These are phyloP conservation scores for Daboia siamensis DNA, from an alignment of 2,113 vertebrate genomes.

Conservation along the genomic window DNA sequence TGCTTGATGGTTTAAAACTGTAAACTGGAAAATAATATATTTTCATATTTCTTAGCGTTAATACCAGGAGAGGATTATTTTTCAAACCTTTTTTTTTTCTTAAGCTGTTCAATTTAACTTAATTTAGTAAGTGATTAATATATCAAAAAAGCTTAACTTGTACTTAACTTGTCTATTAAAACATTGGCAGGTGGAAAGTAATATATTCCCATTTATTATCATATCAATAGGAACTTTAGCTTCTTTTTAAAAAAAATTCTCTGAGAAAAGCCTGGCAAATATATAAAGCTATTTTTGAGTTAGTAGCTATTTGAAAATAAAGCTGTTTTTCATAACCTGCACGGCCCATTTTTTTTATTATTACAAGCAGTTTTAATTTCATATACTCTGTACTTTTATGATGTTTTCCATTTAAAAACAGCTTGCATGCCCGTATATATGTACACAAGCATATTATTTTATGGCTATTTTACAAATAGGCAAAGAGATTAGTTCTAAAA, in stretches of 20 bases:
- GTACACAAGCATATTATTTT: background rate
- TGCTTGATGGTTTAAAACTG: background rate
- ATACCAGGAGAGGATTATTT: background rate
- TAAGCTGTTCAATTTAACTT: conserved; percentile 51
- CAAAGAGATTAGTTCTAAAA: background rate
- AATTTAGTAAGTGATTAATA: conserved; percentile 37
- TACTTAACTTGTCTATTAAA: conserved; percentile 19
- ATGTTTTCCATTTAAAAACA: background rate
- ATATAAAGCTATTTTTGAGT: conserved; percentile 10
- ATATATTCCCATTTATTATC: conserved; percentile 24
- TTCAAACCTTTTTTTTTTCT: conserved; percentile 23
- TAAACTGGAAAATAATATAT: conserved; percentile 19
- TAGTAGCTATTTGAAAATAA: background rate
- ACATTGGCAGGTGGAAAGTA: background rate
- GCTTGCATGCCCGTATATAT: background rate
- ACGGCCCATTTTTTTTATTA: background rate
- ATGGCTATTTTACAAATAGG: background rate
- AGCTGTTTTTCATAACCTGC: background rate
- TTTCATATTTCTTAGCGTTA: conserved; percentile 18
- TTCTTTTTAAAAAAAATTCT: background rate
- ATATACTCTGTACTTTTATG: background rate
- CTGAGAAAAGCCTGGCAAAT: conserved; percentile 9
- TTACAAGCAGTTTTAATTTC: background rate
- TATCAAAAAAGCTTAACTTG: conserved; percentile 31
- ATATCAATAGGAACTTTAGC: conserved; percentile 19